Conservation (phyloP, 2,888 invertebrate genomes). For the Tetranychus piercei region DNA sequence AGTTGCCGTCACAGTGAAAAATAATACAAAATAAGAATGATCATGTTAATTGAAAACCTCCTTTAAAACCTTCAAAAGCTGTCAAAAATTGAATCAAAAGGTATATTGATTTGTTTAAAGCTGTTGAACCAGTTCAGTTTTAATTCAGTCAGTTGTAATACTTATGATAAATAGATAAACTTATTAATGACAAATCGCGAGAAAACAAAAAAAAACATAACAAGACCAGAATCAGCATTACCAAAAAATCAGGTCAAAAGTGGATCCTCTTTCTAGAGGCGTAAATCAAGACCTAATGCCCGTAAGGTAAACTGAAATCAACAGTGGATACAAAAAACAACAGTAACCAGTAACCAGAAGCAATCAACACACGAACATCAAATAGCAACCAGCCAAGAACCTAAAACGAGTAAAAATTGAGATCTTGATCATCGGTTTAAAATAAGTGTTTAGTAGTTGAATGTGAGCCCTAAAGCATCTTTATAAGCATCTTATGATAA, state of each 20-base stretch:
- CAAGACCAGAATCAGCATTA: neutral
- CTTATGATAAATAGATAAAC: no score
- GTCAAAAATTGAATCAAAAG: no score
- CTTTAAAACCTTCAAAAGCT: no score
- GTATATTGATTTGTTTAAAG: no score
- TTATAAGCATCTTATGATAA: neutral
- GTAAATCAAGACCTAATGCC: neutral
- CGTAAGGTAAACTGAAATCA: neutral
- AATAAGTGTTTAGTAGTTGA: neutral
- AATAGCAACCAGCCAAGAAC: neutral
- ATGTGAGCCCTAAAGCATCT: neutral
- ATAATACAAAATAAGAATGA: no score
- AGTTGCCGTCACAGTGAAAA: no score
- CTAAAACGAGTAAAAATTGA: neutral
- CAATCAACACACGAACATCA: neutral
- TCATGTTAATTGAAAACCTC: no score
- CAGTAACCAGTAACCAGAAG: neutral
- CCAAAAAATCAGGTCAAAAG: neutral
- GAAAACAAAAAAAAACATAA: no score
- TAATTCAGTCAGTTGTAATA: no score
- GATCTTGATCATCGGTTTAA: neutral
- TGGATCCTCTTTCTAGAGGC: neutral
- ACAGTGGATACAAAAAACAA: neutral
- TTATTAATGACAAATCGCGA: no score
- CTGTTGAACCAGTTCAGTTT: no score